phyloP scores from a whole-genome alignment of 1,140 invertebrate species.

The Periplaneta americana region DNA sequence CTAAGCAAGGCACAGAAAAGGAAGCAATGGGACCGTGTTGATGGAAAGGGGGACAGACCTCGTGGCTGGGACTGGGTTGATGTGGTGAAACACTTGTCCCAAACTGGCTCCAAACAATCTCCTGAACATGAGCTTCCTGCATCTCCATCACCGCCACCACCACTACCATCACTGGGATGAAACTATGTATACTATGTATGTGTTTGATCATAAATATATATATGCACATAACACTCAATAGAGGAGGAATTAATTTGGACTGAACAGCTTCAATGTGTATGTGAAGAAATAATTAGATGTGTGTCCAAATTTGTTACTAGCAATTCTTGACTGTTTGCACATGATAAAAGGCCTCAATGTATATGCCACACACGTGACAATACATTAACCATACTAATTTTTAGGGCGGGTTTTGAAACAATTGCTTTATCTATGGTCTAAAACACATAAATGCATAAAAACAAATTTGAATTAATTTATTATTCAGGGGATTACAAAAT shows the following conservation, averaged over 20 bases:
- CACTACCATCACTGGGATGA: conserved; percentile 12
- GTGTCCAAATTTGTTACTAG: not conserved
- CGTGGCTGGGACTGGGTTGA: conserved; percentile 94
- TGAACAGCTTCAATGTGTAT: not conserved
- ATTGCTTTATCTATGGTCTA: not conserved
- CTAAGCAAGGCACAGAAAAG: conserved; percentile 90
- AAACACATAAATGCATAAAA: not conserved
- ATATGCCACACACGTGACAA: not conserved
- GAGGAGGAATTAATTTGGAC: not conserved
- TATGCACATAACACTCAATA: not conserved
- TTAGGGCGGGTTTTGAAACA: not conserved
- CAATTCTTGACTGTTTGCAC: not conserved
- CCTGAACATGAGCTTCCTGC: conserved; percentile 28
- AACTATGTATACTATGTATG: not conserved
- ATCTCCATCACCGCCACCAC: conserved; percentile 16
- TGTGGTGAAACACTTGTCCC: conserved; percentile 90
- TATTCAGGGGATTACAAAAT: not conserved
- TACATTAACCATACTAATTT: not conserved
- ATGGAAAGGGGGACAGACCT: conserved; percentile 76
- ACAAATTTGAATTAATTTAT: not conserved
- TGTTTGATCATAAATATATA: not conserved
- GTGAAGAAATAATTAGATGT: not conserved
- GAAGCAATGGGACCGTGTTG: conserved; percentile 74
- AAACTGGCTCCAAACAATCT: conserved; percentile 58
- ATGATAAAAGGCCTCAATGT: not conserved